These are phyloP conservation scores for Mellivora capensis DNA, from an alignment of 2,113 vertebrate species.

Conservation along the genomic window DNA sequence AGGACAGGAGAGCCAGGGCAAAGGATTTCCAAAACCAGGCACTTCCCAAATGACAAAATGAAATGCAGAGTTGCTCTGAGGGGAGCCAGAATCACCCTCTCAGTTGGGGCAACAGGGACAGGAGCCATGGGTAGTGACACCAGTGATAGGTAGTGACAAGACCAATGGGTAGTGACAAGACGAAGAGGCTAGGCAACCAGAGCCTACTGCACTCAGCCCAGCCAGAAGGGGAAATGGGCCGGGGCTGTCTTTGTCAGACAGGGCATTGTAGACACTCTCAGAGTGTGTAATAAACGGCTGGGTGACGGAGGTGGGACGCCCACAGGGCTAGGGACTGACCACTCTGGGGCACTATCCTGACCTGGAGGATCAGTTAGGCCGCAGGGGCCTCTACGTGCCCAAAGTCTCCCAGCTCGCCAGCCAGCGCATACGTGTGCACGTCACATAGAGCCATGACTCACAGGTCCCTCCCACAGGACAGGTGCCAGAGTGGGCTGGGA, in stretches of 20 bases:
- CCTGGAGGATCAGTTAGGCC: neutral
- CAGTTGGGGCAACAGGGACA: slow-evolving; percentile 45
- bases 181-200: slow-evolving; percentile 76
- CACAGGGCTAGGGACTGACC: neutral
- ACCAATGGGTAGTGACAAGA: slow-evolving; percentile 44
- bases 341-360: neutral
- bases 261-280: slow-evolving; percentile 83
- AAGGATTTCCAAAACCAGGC: slow-evolving; percentile 76
- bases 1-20: neutral
- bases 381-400: neutral
- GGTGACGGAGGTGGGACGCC: neutral
- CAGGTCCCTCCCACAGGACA: neutral
- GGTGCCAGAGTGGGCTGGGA: neutral
- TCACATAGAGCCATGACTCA: neutral
- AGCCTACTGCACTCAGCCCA: slow-evolving; percentile 61
- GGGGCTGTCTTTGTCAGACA: slow-evolving; percentile 64
- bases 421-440: neutral
- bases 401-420: neutral
- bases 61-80: slow-evolving; percentile 74
- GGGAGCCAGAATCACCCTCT: slow-evolving; percentile 76
- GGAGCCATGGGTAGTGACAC: slow-evolving; percentile 41
- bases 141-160: slow-evolving; percentile 10
- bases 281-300: slow-evolving; percentile 85
- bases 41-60: slow-evolving; percentile 80
- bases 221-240: neutral